phyloP scores from a whole-genome alignment of 2,888 invertebrate genomes.

The Junonia oenone region DNA sequence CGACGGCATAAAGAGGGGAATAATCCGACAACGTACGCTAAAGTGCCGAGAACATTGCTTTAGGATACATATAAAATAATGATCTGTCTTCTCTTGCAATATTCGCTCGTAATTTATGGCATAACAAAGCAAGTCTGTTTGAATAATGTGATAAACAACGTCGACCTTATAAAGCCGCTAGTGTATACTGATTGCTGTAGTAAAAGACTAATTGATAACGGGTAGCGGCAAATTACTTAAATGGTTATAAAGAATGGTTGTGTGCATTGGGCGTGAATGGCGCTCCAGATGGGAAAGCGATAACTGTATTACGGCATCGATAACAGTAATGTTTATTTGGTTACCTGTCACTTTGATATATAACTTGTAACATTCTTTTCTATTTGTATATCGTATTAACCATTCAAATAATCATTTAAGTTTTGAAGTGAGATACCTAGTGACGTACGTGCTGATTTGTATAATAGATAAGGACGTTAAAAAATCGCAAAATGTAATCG shows the following conservation, averaged over 20 bases:
- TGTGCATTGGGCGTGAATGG: slow-evolving; percentile 48
- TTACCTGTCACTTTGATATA: not conserved
- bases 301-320: not conserved
- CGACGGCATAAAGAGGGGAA: slow-evolving; percentile 64
- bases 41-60: slow-evolving; percentile 59
- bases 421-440: not conserved
- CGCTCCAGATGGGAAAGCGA: slow-evolving; percentile 39
- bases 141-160: slow-evolving; percentile 12
- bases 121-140: slow-evolving; percentile 33
- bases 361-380: not conserved
- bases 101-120: slow-evolving; percentile 44
- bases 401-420: not conserved
- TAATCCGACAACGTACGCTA: slow-evolving; percentile 64
- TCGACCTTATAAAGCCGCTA: slow-evolving; percentile 3
- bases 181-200: slow-evolving; percentile 9
- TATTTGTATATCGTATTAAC: not conserved
- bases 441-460: not conserved
- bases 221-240: slow-evolving; percentile 51
- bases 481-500: slow-evolving; percentile 38
- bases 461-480: slow-evolving; percentile 13
- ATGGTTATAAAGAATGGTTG: slow-evolving; percentile 37
- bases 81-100: slow-evolving; percentile 56
- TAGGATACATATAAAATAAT: slow-evolving; percentile 65
- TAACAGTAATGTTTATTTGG: not conserved
- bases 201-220: slow-evolving; percentile 19